phyloP scores from a whole-genome alignment of 2,113 vertebrate species.

The Herpailurus yagouaroundi region DNA sequence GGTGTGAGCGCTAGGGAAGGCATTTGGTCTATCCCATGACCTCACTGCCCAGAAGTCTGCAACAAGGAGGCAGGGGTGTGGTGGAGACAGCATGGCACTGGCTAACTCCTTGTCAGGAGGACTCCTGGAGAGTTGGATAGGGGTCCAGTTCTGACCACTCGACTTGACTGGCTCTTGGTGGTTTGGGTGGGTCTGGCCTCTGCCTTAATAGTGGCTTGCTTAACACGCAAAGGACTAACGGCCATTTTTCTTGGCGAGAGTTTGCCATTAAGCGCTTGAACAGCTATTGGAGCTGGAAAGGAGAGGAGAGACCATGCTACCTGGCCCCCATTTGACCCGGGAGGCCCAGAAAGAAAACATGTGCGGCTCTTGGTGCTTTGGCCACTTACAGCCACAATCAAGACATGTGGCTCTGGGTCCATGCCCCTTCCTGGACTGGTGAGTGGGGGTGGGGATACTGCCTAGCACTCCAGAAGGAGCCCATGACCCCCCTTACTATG shows the following conservation, averaged over 20 bases:
- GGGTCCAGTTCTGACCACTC: background rate
- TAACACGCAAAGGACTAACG: background rate
- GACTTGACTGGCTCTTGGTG: background rate
- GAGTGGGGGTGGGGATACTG: background rate
- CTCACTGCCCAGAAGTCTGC: background rate
- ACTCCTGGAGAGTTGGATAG: background rate
- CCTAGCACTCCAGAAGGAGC: background rate
- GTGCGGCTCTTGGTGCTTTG: rapidly evolving
- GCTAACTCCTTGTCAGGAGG: background rate
- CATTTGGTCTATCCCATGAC: slow-evolving; percentile 4
- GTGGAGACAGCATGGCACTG: background rate
- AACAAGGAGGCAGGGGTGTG: background rate
- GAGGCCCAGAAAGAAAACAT: background rate
- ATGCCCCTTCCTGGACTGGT: background rate
- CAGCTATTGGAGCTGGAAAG: background rate
- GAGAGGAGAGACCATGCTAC: background rate
- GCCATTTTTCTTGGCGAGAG: background rate
- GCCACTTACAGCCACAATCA: background rate
- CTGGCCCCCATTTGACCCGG: background rate
- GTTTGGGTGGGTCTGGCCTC: background rate
- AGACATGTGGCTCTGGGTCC: background rate
- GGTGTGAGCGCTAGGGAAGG: background rate
- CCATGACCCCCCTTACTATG: background rate
- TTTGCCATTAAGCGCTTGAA: background rate
- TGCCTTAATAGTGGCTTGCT: background rate